A percentile compares a stretch with the other conserved stretches of the same genome.
phyloP scores from a whole-genome alignment of 2,113 vertebrate species.

The Anas platyrhynchos region DNA sequence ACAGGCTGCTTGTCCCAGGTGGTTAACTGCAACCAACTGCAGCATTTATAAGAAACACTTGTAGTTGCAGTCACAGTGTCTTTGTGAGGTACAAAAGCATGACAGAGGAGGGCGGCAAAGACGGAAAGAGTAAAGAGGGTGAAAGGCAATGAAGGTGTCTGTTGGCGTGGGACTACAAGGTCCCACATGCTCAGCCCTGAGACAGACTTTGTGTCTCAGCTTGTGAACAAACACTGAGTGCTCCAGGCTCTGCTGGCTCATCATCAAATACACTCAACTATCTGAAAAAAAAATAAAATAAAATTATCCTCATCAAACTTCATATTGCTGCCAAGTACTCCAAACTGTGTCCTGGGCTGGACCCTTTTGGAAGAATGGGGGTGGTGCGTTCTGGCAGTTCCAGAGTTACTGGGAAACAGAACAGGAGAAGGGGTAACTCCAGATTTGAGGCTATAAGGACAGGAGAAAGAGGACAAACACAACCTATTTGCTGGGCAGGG shows the following conservation, averaged over 20 bases:
- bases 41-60: neutral
- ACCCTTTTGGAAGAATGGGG: neutral
- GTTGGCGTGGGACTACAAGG: neutral
- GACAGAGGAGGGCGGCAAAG: neutral
- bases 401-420: neutral
- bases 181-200: accelerated
- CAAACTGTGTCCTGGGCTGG: neutral
- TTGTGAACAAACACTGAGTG: neutral
- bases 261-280: neutral
- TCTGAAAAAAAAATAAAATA: neutral
- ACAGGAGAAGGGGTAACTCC: neutral
- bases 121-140: neutral
- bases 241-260: neutral
- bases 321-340: neutral
- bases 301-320: neutral
- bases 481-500: neutral
- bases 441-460: neutral
- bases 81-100: neutral
- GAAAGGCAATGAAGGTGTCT: neutral
- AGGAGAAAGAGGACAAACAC: neutral
- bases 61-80: neutral
- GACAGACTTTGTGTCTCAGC: accelerated
- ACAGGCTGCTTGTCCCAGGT: constrained; percentile 28
- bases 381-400: neutral
- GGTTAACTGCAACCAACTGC: constrained; percentile 15